A percentile compares a stretch with the other conserved stretches of the same genome.
phyloP scores from a whole-genome alignment of 2,888 invertebrate genomes.

The Pyrochroa serraticornis region DNA sequence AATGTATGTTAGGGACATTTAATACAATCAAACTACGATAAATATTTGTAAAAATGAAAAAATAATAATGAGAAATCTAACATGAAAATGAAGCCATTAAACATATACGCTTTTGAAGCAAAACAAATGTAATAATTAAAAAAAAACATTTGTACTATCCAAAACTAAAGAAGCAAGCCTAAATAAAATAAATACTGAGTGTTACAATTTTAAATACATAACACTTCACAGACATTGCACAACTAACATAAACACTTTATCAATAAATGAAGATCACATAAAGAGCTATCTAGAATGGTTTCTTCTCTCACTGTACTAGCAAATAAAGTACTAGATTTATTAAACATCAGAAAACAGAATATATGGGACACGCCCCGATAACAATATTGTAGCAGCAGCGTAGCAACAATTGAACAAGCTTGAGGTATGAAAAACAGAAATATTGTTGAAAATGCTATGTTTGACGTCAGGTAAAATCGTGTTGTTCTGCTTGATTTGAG shows the following conservation, averaged over 20 bases:
- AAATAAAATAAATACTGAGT: slow-evolving; percentile 24
- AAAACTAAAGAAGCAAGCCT: slow-evolving; percentile 19
- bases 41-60: no score
- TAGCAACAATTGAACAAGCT: not conserved
- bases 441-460: no score
- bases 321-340: slow-evolving; percentile 20
- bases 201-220: slow-evolving; percentile 23
- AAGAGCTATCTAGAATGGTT: slow-evolving; percentile 45
- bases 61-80: no score
- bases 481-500: slow-evolving; percentile 20
- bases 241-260: slow-evolving; percentile 30
- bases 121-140: slow-evolving; percentile 19
- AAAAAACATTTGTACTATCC: slow-evolving; percentile 25
- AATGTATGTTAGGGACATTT: no score
- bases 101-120: no score
- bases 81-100: no score
- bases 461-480: no score
- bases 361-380: slow-evolving; percentile 6
- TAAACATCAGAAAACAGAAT: slow-evolving; percentile 17
- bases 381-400: slow-evolving; percentile 22
- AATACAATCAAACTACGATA: no score
- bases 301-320: slow-evolving; percentile 33
- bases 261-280: slow-evolving; percentile 34
- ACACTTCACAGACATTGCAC: slow-evolving; percentile 30
- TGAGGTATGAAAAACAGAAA: no score